Percentiles rank a stretch among this genome's conserved stretches.
phyloP scores from a whole-genome alignment of 2,113 vertebrate species.

The Phalacrocorax aristotelis region DNA sequence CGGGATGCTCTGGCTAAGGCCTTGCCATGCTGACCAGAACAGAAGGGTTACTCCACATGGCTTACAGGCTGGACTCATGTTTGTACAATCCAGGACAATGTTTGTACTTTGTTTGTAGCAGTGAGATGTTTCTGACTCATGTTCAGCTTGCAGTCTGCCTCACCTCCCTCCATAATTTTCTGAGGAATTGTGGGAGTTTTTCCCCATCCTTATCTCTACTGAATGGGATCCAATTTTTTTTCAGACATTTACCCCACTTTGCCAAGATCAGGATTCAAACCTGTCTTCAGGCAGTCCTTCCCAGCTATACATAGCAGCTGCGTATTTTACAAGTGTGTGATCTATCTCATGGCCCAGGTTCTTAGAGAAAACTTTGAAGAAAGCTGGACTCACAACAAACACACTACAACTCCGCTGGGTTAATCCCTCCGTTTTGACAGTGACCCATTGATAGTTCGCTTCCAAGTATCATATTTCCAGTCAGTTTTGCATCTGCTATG shows the following conservation, averaged over 20 bases:
- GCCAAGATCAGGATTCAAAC: slow-evolving; percentile 30
- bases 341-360: slow-evolving; percentile 1
- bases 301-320: slow-evolving; percentile 28
- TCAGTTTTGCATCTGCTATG: slow-evolving; percentile 38
- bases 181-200: neutral
- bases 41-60: neutral
- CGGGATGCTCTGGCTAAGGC: neutral
- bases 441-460: neutral
- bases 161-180: neutral
- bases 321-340: neutral
- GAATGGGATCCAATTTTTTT: neutral
- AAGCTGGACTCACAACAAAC: slow-evolving; percentile 53
- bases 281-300: slow-evolving; percentile 18
- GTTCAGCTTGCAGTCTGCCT: neutral
- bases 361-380: slow-evolving; percentile 36
- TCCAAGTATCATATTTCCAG: slow-evolving; percentile 23
- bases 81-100: neutral
- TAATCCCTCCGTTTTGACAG: slow-evolving; percentile 40
- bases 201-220: neutral
- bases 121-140: neutral
- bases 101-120: neutral
- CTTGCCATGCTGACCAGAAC: neutral
- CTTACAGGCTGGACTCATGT: neutral
- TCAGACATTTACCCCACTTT: neutral
- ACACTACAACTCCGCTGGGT: neutral